Percentiles rank a stretch among this genome's conserved stretches.
Conservation (phyloP, 23 tunicate species). For the Trididemnum nubilum region DNA sequence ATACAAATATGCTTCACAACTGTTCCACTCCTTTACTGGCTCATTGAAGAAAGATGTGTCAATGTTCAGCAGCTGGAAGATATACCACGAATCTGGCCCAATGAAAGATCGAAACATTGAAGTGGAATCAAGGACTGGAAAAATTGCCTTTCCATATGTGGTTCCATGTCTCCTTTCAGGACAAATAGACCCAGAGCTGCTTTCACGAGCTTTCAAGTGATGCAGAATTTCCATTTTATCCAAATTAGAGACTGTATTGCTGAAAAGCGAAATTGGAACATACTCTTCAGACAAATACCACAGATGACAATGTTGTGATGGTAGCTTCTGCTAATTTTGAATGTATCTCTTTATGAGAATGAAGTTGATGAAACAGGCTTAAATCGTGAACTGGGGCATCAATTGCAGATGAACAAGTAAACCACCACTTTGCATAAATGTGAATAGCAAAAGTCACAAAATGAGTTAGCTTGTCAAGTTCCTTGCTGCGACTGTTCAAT, state of each 20-base stretch:
- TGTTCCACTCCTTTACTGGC: neutral
- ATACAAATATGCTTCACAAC: too few relatives aligned
- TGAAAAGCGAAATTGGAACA: neutral
- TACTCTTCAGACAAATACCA: neutral
- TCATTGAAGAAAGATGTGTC: neutral
- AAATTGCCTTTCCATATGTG: neutral
- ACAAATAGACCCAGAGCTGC: neutral
- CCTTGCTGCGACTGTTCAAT: neutral
- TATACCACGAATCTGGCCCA: neutral
- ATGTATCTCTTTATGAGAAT: too few relatives aligned
- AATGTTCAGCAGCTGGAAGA: neutral
- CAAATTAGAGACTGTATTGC: neutral
- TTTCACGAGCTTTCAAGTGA: neutral
- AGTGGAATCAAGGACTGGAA: neutral
- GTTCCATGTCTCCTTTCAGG: neutral
- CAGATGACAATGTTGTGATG: neutral
- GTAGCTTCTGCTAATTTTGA: neutral
- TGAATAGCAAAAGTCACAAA: neutral
- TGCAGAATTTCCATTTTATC: too few relatives aligned
- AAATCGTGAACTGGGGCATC: neutral
- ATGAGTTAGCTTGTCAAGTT: neutral
- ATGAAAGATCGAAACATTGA: too few relatives aligned
- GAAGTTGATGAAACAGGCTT: neutral
- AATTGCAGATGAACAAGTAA: too few relatives aligned
- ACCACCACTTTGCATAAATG: neutral